These are phyloP conservation scores for Chrysolina oricalcia DNA, from an alignment of 2,888 invertebrate species.

Conservation along the genomic window DNA sequence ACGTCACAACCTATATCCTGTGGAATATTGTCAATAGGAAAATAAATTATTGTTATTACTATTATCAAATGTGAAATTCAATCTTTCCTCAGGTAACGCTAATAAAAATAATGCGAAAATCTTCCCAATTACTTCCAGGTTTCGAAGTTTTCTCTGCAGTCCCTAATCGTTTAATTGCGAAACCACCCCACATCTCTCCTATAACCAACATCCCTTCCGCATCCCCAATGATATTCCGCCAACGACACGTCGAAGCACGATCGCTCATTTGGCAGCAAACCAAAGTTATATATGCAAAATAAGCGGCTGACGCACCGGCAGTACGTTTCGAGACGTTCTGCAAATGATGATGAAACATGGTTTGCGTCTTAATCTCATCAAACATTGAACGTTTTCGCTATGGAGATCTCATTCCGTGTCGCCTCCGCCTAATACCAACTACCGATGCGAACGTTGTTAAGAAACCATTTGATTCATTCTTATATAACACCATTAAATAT, in stretches of 20 bases:
- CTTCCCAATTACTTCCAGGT: background rate
- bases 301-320: conserved; percentile 50
- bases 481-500: conserved; percentile 57
- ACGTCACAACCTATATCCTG: too few species aligned
- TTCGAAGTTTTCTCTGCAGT: too few species aligned
- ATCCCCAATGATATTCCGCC: conserved; percentile 15
- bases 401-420: conserved; percentile 51
- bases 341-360: conserved; percentile 70
- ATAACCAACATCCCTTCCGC: background rate
- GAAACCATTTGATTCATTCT: conserved; percentile 51
- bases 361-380: conserved; percentile 72
- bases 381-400: conserved; percentile 64
- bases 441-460: conserved; percentile 42
- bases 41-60: too few species aligned
- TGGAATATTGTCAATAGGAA: too few species aligned
- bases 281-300: conserved; percentile 57
- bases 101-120: background rate
- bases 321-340: conserved; percentile 53
- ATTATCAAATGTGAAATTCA: too few species aligned
- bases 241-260: conserved; percentile 45
- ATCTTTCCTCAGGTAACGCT: too few species aligned
- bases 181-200: background rate
- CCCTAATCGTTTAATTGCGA: background rate
- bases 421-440: conserved; percentile 49
- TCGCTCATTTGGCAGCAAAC: conserved; percentile 43